Evolutionary conservation across 2,888 invertebrate genomes (phyloP), one percentile per base, ranked within the genome.

Genomic region (Elmis aenea): DNA sequence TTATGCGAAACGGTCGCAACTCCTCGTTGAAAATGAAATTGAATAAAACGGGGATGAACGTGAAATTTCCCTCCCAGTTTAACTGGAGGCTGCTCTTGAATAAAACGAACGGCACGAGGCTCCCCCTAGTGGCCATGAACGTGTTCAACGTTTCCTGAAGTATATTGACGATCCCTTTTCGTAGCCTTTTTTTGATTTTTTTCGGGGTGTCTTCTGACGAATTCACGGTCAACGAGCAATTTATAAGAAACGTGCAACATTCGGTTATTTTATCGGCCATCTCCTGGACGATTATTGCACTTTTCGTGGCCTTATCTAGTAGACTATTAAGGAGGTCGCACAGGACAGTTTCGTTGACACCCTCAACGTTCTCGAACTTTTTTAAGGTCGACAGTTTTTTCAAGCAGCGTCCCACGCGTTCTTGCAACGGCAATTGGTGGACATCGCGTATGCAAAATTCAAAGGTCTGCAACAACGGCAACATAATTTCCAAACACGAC

Each of bases 361-460:
- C 74, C 11, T 76, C 73, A 1, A 67, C 67, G 13, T 74, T 68
- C 1, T 69, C 67, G 53, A 83, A 83, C 51, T 79, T 81, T 46
- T 75, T 78, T 0, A 81, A 61, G 45, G 67, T 67, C 1, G 79
- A 67, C 9, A 84, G 60, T 57, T 70, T 75, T 51, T 77, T 81
- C 13, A 84, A 68, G 21, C 77, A 76, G 48, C 72, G 69, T 41
- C 79, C 71, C 1, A 84, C 67, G 57, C 81, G 75, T 37, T 71
- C 72, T 52, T 79, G 76, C 13, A 87, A 59, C 13, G 83, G 83
- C 55, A 72, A 75, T 46, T 81, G 80, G 56, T 83, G 77, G 37
- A 72, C 74, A 46, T 84, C 83, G 53, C 77, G 76, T 25, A 83
- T 76, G 45, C 82, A 78, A 58, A 78, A 81, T 59, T 85, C 84